Conservation (phyloP, 2,113 vertebrate species). For the Pavo muticus region DNA sequence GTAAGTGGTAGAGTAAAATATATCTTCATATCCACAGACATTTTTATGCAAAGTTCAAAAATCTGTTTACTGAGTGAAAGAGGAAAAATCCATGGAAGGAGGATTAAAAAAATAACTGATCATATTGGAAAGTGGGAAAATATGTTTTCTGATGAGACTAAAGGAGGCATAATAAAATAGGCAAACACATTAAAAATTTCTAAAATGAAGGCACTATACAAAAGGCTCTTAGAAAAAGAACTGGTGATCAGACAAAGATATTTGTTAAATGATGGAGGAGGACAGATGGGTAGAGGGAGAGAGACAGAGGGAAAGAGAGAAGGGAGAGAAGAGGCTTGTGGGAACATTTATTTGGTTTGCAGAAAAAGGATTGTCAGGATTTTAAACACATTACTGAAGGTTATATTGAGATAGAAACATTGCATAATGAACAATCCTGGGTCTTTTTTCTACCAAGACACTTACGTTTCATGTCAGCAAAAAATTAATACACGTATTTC, state of each 20-base stretch:
- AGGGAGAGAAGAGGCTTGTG: background rate
- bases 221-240: background rate
- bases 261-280: background rate
- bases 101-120: background rate
- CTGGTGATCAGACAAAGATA: background rate
- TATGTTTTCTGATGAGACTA: background rate
- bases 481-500: background rate
- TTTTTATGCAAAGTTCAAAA: background rate
- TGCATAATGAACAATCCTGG: background rate
- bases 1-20: background rate
- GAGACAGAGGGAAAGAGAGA: background rate
- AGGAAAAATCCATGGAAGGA: background rate
- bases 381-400: background rate
- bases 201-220: background rate
- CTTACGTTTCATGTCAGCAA: background rate
- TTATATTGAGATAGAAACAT: background rate
- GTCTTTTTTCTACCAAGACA: background rate
- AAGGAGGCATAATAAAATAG: background rate
- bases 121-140: background rate
- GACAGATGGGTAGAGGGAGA: background rate
- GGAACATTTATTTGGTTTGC: background rate
- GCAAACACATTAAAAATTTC: background rate
- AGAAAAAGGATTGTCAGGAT: background rate
- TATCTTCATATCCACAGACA: background rate
- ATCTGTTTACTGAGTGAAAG: background rate